A percentile compares a stretch with the other conserved stretches of the same genome.
phyloP scores from a whole-genome alignment of 2,888 invertebrate genomes.

The Anthophora plumipes region DNA sequence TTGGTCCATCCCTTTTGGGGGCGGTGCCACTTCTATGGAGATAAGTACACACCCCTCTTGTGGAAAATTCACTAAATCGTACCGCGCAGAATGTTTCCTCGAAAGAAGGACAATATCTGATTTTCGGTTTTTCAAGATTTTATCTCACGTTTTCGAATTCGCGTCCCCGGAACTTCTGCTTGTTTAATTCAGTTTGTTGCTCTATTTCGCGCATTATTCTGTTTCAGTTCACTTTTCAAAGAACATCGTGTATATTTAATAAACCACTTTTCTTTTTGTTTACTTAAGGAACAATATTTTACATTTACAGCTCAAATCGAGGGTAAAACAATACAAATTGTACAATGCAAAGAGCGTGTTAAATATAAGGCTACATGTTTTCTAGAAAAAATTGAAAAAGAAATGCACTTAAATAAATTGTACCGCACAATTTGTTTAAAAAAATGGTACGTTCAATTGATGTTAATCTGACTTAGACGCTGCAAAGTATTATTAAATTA shows the following conservation, averaged over 20 bases:
- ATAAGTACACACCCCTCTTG: slow-evolving; percentile 63
- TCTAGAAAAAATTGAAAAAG: background rate
- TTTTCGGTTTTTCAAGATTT: slow-evolving; percentile 44
- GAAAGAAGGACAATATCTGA: slow-evolving; percentile 42
- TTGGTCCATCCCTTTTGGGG: slow-evolving; percentile 41
- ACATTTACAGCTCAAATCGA: background rate
- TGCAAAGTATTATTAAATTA: no score
- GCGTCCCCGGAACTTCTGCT: background rate
- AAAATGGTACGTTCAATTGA: no score
- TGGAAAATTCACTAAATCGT: slow-evolving; percentile 66
- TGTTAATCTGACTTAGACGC: no score
- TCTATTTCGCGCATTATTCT: background rate
- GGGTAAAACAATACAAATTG: background rate
- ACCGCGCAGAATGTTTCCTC: slow-evolving; percentile 54
- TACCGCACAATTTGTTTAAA: background rate
- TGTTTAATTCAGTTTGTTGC: background rate
- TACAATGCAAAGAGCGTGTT: background rate
- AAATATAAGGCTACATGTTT: background rate
- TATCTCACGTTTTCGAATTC: slow-evolving; percentile 17
- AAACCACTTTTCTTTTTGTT: background rate
- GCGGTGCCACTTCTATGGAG: slow-evolving; percentile 49
- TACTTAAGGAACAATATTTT: background rate
- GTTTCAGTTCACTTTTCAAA: background rate
- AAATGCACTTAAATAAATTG: background rate
- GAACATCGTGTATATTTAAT: background rate